Evolutionary conservation across 2,888 invertebrate species (phyloP).

Genomic region (Idaea aversata): DNA sequence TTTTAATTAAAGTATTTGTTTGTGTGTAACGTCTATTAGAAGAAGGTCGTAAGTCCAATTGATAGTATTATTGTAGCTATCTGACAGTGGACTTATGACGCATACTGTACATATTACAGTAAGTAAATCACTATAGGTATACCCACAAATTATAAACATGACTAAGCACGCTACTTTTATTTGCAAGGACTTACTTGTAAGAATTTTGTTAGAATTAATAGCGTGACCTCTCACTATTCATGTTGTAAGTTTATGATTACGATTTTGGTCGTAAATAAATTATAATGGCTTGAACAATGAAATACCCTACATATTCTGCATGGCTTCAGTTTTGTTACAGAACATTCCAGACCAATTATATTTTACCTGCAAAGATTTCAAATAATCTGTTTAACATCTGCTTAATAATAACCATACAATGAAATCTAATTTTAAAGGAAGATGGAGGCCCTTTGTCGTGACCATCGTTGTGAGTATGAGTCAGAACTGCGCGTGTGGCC

Average conservation of each 20-base stretch:
- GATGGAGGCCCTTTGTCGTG: slow-evolving; percentile 25
- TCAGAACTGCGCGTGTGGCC: slow-evolving; percentile 52
- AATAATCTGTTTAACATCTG: neutral
- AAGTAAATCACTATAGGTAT: neutral
- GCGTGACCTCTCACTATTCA: neutral
- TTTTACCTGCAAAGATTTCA: no score
- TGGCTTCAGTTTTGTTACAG: neutral
- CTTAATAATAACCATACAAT: neutral
- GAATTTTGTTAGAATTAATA: neutral
- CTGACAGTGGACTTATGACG: no score
- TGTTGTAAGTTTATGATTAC: neutral
- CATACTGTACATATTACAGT: no score
- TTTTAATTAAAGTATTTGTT: no score
- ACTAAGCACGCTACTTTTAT: neutral
- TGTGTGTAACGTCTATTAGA: no score
- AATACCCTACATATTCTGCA: neutral
- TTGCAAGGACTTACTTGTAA: neutral
- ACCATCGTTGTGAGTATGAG: slow-evolving; percentile 36
- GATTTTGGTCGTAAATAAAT: neutral
- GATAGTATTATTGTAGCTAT: no score
- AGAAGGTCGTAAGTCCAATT: no score
- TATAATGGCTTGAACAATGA: neutral
- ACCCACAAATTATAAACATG: slow-evolving; percentile 2
- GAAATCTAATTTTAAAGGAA: slow-evolving; percentile 1
- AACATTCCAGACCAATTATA: neutral